Conservation (phyloP, 2,888 invertebrate species). For the Pyrrhopygopsis socrates region DNA sequence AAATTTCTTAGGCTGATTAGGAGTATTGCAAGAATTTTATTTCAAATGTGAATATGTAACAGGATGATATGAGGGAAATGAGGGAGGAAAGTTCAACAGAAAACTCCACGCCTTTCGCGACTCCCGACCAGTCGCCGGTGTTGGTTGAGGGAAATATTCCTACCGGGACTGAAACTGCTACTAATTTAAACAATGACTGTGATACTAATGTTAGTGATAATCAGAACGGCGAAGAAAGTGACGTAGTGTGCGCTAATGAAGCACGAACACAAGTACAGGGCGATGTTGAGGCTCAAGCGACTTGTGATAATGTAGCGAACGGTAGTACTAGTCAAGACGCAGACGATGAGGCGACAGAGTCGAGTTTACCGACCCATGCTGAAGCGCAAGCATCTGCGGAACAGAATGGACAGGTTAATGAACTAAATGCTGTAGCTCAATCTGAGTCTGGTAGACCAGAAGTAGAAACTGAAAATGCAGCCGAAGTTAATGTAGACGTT, state of each 20-base stretch:
- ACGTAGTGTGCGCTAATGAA: conserved; percentile 93
- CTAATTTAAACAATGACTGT: conserved; percentile 93
- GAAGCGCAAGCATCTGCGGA: conserved; percentile 25
- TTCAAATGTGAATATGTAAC: conserved; percentile 91
- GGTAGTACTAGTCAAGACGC: conserved; percentile 89
- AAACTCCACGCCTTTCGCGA: conserved; percentile 91
- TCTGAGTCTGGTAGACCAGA: conserved; percentile 41
- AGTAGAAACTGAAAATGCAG: conserved; percentile 65
- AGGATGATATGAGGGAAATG: conserved; percentile 93
- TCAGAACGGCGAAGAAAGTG: conserved; percentile 92
- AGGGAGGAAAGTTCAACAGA: conserved; percentile 91
- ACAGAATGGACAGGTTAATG: conserved; percentile 19
- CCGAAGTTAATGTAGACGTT: conserved; percentile 65
- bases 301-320: conserved; percentile 87
- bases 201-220: conserved; percentile 94
- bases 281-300: conserved; percentile 87
- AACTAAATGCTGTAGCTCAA: conserved; percentile 40
- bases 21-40: conserved; percentile 83
- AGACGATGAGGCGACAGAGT: conserved; percentile 24
- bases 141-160: conserved; percentile 72
- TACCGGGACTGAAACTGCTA: conserved; percentile 74
- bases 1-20: conserved; percentile 1
- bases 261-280: conserved; percentile 55
- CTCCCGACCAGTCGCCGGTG: conserved; percentile 91
- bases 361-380: neutral